Evolutionary conservation across 2,113 vertebrate genomes (phyloP), one percentile per base, ranked within the genome.

Genomic region (Sorex araneus): DNA sequence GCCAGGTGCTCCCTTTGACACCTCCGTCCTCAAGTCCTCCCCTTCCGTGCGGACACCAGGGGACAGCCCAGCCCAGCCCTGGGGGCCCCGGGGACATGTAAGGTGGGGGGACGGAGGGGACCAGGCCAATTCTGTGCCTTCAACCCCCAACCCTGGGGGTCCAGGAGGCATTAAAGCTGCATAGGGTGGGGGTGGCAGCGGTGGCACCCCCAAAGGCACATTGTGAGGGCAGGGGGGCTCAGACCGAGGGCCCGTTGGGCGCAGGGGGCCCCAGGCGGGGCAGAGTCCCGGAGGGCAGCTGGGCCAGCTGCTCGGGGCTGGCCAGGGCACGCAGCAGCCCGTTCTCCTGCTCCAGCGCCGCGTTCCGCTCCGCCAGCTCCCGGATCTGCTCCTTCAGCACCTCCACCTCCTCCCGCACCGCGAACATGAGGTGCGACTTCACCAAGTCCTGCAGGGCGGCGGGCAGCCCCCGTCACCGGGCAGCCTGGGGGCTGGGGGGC

Each of bases 371-470:
- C 0, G 98, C 96, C 66, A 98, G 97, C 4, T 98, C 98, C 85
- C 97, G 97, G 95, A 99, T 98, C 94, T 98, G 98, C 34, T 98
- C 98, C 87, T 96, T 97, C 43, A 99, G 96, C 57, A 98, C 94
- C 92, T 98, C 98, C 85, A 98, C 98, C 94, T 98, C 98, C 87
- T 98, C 98, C 67, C 98, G 97, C 57, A 99, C 98, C 0, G 98
- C 98, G 84, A 98, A 97, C 97, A 98, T 98, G 96, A 98, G 95
- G 96, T 98, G 98, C 94, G 97, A 98, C 94, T 98, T 98, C 63
- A 98, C 98, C 97, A 98, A 97, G 94, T 98, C 98, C 98, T 98
- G 88, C 23, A 63, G 8, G 64, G 74, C 85, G 0, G 78, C 40
- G n/a, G 15, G 85, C 16, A 83, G 60, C 69, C n/a, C 67, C 28